Evolutionary conservation across 30 jellyfish, hydroid and myxozoan species (phyloP), one percentile per base, ranked within the genome.

Genomic region (Sanderia malayensis): DNA sequence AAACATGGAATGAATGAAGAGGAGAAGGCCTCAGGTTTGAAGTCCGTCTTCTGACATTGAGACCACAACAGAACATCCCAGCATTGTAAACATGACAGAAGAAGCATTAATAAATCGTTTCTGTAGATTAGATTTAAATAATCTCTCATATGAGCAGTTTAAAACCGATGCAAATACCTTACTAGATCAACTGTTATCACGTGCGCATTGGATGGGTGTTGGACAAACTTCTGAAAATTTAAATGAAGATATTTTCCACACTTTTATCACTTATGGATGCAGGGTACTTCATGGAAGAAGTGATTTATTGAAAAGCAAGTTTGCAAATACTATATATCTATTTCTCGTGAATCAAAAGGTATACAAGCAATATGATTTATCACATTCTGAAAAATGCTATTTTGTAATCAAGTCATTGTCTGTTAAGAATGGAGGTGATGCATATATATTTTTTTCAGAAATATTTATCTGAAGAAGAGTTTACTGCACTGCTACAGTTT

Each of bases 191-290:
- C 71, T 76, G n/a, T 59, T 63, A 18, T 61, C 87, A 4, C 27
- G 1, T 30, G 79, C 80, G n/a, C 87, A 63, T 49, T 22, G 23
- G 80, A 64, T 30, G 17, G 46, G 24, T 11, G 65, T 45, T 6
- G 71, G 32, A 44, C 20, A 21, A 30, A 0, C 71, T 26, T 17
- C 66, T 10, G 31, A 37, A 4, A 33, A 45, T 25, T 23, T 76
- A 37, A 2, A 58, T 26, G 78, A 76, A 17, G 61, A 22, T 59
- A 70, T 75, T n/a, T 13, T 34, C n/a, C 9, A 55, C 29, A 29
- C 82, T 4, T 86, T 86, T 45, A 46, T 86, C 18, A 9, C 88
- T 0, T 86, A 86, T 86, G 96, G 96, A 2, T 86, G 96, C 84
- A 71, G 66, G 55, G 52, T 71, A 3, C 81, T 86, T 28, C 70